These are phyloP conservation scores for Athetis lepigone DNA, from an alignment of 2,888 invertebrate genomes.

Conservation along the genomic window DNA sequence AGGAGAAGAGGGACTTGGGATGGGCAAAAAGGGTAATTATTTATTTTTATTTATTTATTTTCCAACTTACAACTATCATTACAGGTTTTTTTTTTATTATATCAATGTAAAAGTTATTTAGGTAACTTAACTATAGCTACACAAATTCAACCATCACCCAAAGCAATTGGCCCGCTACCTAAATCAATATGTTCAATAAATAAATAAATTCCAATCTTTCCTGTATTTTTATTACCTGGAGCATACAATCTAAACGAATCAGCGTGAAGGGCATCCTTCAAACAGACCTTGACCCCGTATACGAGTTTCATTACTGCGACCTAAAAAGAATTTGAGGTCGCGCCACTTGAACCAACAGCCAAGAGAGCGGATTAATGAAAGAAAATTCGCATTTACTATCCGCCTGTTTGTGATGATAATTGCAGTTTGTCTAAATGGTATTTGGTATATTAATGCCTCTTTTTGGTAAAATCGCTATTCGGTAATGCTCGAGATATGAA, in stretches of 20 bases:
- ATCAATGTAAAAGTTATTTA: too few species aligned
- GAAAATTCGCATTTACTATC: conserved; percentile 22
- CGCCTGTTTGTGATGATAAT: conserved; percentile 5
- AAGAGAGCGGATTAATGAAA: conserved; percentile 29
- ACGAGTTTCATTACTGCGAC: conserved; percentile 47
- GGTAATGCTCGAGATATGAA: too few species aligned
- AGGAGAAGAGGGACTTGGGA: too few species aligned
- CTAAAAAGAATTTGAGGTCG: conserved; percentile 58
- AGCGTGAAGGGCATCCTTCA: conserved; percentile 40
- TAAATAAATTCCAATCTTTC: neutral
- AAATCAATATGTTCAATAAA: conserved; percentile 9
- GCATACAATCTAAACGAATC: conserved; percentile 18
- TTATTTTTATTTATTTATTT: too few species aligned
- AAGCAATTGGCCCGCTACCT: too few species aligned
- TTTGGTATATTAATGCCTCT: neutral
- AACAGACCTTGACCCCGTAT: conserved; percentile 49
- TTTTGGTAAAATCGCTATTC: too few species aligned
- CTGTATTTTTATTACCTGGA: conserved; percentile 26
- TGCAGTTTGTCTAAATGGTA: neutral
- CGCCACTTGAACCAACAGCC: conserved; percentile 34
- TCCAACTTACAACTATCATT: too few species aligned
- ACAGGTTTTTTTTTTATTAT: too few species aligned
- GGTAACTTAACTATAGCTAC: too few species aligned
- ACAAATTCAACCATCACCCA: too few species aligned
- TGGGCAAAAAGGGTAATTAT: too few species aligned